Conservation (phyloP, 1,140 invertebrate genomes). For the Hycleus phaleratus region DNA sequence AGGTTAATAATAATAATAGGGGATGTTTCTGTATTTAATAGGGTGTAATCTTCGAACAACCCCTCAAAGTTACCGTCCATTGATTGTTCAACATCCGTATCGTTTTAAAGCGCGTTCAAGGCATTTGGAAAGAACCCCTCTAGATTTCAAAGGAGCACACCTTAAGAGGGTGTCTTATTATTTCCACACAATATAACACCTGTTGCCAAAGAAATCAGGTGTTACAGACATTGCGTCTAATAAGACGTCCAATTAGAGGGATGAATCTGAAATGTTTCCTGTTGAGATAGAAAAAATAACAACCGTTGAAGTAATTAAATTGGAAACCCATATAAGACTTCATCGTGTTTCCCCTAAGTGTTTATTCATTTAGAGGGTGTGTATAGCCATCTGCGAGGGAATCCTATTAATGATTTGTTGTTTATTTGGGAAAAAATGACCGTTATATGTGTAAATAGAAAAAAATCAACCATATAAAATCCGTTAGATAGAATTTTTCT, state of each 20-base stretch:
- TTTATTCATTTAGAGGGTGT: conserved; percentile 18
- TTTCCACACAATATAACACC: conserved; percentile 10
- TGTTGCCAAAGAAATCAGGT: conserved; percentile 8
- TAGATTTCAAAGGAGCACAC: conserved; percentile 16
- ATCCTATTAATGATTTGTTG: conserved; percentile 28
- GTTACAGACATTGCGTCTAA: background rate
- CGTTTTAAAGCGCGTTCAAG: conserved; percentile 7
- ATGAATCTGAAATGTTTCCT: no score
- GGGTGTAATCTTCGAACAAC: conserved; percentile 5
- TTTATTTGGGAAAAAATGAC: background rate
- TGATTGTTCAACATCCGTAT: conserved; percentile 16
- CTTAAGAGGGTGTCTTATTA: conserved; percentile 20
- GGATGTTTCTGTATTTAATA: no score
- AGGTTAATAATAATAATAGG: no score
- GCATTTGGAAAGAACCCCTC: conserved; percentile 3
- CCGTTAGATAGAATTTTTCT: conserved; percentile 29
- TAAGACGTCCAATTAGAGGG: no score
- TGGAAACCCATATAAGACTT: conserved; percentile 13
- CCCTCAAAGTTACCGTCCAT: conserved; percentile 13
- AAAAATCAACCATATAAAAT: conserved; percentile 25
- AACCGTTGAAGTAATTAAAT: conserved; percentile 18
- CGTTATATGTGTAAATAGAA: background rate
- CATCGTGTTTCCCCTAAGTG: conserved; percentile 2
- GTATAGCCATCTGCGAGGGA: conserved; percentile 27
- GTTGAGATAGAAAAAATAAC: background rate